Evolutionary conservation across 2,797 vertebrate genomes (phyloP).

Genomic region (Sardinella longiceps): DNA sequence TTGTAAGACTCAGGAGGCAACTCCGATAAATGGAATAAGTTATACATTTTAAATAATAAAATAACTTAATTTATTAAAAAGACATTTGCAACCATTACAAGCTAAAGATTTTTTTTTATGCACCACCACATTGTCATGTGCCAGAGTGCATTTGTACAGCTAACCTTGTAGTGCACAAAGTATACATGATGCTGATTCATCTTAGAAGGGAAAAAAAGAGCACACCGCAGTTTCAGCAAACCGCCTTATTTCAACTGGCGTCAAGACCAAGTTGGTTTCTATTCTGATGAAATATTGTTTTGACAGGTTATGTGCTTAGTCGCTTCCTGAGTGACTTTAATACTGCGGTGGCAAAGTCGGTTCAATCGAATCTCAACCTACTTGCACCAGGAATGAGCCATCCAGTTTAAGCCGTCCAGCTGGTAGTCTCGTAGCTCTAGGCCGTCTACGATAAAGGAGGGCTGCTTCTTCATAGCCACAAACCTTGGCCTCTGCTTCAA

Average conservation of each 20-base stretch:
- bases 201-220: neutral
- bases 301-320: no score
- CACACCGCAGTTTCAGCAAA: neutral
- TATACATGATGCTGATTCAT: neutral
- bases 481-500: constrained; percentile 96
- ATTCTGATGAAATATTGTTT: neutral
- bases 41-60: no score
- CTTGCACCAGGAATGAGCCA: constrained; percentile 99
- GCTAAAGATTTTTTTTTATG: no score
- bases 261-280: neutral
- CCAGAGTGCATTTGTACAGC: neutral
- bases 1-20: neutral
- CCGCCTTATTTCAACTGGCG: neutral
- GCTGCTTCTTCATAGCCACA: constrained; percentile 93
- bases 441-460: constrained; percentile 87
- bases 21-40: neutral
- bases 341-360: neutral
- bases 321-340: neutral
- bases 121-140: neutral
- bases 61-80: no score
- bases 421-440: constrained; percentile 98
- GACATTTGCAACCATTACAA: no score
- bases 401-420: constrained; percentile 95
- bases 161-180: neutral
- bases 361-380: constrained; percentile 69